These are phyloP conservation scores for Drosophila nannoptera DNA, from an alignment of 1,140 invertebrate species.

Conservation along the genomic window DNA sequence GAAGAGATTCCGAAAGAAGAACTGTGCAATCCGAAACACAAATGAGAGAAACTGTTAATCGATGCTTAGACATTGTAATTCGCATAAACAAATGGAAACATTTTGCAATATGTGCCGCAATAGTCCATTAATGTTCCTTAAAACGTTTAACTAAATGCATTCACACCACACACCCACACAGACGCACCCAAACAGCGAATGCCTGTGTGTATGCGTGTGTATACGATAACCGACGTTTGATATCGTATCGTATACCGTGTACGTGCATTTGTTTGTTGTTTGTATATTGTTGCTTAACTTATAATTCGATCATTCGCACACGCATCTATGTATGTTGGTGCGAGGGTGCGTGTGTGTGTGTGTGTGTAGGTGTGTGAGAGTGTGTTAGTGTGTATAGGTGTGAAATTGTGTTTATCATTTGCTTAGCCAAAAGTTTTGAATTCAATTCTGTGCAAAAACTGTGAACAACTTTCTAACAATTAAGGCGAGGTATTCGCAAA, in stretches of 20 bases:
- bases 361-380: no score
- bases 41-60: slow-evolving; percentile 9
- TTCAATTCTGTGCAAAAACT: slow-evolving; percentile 9
- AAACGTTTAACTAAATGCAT: no score
- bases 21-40: slow-evolving; percentile 42
- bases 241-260: not conserved
- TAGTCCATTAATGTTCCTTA: slow-evolving; percentile 74
- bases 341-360: no score
- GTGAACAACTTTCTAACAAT: slow-evolving; percentile 17
- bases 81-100: slow-evolving; percentile 14
- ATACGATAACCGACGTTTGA: no score
- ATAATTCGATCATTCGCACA: slow-evolving; percentile 35
- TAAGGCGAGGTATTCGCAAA: slow-evolving; percentile 1
- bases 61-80: slow-evolving; percentile 15
- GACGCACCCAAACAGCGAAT: no score
- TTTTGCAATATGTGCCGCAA: slow-evolving; percentile 70
- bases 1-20: slow-evolving; percentile 4
- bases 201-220: no score
- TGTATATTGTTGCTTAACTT: slow-evolving; percentile 53
- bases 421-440: slow-evolving; percentile 32
- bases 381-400: no score
- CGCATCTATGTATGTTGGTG: slow-evolving; percentile 36
- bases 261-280: slow-evolving; percentile 12
- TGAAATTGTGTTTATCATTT: slow-evolving; percentile 40
- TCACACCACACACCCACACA: no score